These are phyloP conservation scores for Scaptomyza flava DNA, from an alignment of 2,888 invertebrate genomes.

Conservation along the genomic window DNA sequence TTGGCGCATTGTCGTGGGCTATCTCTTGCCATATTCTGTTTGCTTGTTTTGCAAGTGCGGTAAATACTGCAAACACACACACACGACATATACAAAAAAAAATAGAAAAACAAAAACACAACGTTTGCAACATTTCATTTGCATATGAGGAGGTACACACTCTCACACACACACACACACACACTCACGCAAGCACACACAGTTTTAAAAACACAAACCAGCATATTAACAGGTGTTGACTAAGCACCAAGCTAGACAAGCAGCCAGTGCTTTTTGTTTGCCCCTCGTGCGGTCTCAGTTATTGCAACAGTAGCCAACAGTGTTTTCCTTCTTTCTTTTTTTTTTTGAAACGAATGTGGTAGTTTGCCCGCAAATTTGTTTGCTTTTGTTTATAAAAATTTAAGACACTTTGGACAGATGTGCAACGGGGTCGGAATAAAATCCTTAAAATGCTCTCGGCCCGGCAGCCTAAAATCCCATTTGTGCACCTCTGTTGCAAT, in stretches of 20 bases:
- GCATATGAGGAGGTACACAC: conserved; percentile 55
- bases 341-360: conserved; percentile 48
- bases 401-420: conserved; percentile 72
- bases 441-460: conserved; percentile 60
- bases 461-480: conserved; percentile 72
- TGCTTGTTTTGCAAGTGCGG: conserved; percentile 65
- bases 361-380: conserved; percentile 68
- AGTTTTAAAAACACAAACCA: conserved; percentile 32
- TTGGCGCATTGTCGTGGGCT: conserved; percentile 53
- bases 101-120: conserved; percentile 22
- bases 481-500: conserved; percentile 53
- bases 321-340: conserved; percentile 28
- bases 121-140: conserved; percentile 65
- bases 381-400: conserved; percentile 78
- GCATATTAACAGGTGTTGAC: conserved; percentile 80
- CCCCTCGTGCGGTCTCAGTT: conserved; percentile 22
- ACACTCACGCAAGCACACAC: background rate
- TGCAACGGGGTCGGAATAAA: conserved; percentile 45
- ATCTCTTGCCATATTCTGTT: conserved; percentile 63
- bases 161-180: conserved; percentile 2
- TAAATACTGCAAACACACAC: conserved; percentile 48
- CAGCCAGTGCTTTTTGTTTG: conserved; percentile 16
- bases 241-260: conserved; percentile 62
- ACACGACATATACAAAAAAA: background rate
- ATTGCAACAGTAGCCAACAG: conserved; percentile 27